Conservation (phyloP, 2,888 invertebrate genomes). For the Eupithecia centaureata region DNA sequence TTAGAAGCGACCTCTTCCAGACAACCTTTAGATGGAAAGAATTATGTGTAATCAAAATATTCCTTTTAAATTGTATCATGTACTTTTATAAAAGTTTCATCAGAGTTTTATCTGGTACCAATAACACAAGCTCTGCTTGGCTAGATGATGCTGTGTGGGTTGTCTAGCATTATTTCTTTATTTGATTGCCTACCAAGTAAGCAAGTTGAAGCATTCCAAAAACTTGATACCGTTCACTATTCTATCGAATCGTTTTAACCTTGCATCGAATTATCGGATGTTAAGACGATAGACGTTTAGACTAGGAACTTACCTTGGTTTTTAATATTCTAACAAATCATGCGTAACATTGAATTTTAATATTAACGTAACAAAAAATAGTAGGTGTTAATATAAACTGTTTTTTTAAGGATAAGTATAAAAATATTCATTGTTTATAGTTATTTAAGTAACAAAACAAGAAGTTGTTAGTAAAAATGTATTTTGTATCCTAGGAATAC, state of each 20-base stretch:
- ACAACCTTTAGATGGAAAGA: no score
- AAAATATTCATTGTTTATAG: no score
- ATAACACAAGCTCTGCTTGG: no score
- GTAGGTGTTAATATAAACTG: not conserved
- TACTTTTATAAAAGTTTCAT: not conserved
- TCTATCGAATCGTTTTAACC: slow-evolving; percentile 30
- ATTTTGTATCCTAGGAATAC: not conserved
- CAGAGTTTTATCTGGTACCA: no score
- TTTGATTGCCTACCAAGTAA: not conserved
- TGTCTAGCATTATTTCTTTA: not conserved
- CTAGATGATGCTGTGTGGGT: no score
- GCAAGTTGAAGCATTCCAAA: not conserved
- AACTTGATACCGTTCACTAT: slow-evolving; percentile 32
- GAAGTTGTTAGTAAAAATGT: not conserved
- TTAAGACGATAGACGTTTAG: slow-evolving; percentile 29
- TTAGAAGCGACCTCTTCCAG: no score
- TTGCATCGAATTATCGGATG: slow-evolving; percentile 50
- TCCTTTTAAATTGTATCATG: not conserved
- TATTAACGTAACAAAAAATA: not conserved
- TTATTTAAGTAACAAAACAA: not conserved
- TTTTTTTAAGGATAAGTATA: no score
- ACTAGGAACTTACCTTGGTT: slow-evolving; percentile 40
- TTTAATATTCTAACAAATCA: slow-evolving; percentile 19
- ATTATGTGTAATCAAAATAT: not conserved
- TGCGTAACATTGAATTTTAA: slow-evolving; percentile 14